These are phyloP conservation scores for Labeo calbasu DNA, from an alignment of 2,797 vertebrate species.

Conservation along the genomic window DNA sequence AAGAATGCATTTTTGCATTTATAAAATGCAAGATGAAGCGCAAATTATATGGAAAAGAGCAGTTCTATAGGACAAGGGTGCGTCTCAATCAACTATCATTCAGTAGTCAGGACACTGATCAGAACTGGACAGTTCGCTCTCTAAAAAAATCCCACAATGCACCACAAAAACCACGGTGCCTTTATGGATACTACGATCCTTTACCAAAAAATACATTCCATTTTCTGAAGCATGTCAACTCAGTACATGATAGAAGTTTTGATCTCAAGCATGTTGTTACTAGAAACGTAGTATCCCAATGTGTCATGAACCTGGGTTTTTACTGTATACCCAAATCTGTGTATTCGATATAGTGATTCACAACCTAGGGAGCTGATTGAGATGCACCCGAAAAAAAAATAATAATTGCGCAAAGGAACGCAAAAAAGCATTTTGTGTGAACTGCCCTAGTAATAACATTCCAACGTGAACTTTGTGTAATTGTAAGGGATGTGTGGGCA, in stretches of 20 bases:
- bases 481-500: slow-evolving; percentile 43
- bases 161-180: background rate
- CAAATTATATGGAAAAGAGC: no score
- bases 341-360: background rate
- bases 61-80: background rate
- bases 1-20: background rate
- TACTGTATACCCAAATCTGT: background rate
- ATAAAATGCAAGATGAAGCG: background rate
- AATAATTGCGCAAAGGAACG: background rate
- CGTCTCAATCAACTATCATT: background rate
- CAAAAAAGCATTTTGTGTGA: background rate
- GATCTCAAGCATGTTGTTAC: background rate
- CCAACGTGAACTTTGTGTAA: slow-evolving; percentile 46
- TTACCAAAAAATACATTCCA: no score
- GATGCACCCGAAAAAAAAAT: background rate
- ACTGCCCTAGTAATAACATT: slow-evolving; percentile 43
- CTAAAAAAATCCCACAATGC: background rate
- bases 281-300: background rate
- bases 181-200: background rate
- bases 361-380: background rate
- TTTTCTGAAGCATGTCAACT: background rate
- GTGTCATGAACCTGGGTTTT: background rate
- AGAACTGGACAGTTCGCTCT: background rate
- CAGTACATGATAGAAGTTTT: background rate
- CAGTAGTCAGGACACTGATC: background rate